Evolutionary conservation across 2,797 vertebrate genomes (phyloP).

Genomic region (Brachyalestes nurse): DNA sequence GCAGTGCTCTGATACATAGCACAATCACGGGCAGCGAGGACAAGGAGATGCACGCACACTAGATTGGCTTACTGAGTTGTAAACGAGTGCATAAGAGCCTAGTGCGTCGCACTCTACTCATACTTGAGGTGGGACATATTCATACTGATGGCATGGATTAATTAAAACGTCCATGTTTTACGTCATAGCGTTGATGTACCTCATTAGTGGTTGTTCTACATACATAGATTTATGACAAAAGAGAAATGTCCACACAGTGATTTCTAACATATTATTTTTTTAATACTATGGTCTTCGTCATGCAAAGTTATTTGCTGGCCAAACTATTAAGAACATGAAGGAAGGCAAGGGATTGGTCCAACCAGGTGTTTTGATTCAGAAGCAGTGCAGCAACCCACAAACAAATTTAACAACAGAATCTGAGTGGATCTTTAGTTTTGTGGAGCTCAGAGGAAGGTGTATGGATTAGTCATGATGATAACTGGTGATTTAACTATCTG

Average conservation of each 20-base stretch:
- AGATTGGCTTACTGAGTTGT: slow-evolving; percentile 47
- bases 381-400: not conserved
- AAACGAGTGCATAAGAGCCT: slow-evolving; percentile 41
- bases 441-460: too few species aligned
- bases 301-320: not conserved
- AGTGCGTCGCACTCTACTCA: slow-evolving; percentile 23
- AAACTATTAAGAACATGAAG: too few species aligned
- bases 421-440: not conserved
- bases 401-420: not conserved
- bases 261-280: not conserved
- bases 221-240: not conserved
- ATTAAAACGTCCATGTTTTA: not conserved
- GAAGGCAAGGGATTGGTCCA: too few species aligned
- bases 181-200: not conserved
- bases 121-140: slow-evolving; percentile 17
- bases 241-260: not conserved
- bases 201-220: not conserved
- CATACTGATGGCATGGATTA: slow-evolving; percentile 30
- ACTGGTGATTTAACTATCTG: too few species aligned
- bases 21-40: not conserved
- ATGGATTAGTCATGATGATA: too few species aligned
- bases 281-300: not conserved
- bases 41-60: slow-evolving; percentile 17
- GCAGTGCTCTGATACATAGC: slow-evolving; percentile 22
- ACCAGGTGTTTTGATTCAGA: not conserved